Evolutionary conservation across 1,140 invertebrate genomes (phyloP).

Genomic region (Penaeus japonicus): DNA sequence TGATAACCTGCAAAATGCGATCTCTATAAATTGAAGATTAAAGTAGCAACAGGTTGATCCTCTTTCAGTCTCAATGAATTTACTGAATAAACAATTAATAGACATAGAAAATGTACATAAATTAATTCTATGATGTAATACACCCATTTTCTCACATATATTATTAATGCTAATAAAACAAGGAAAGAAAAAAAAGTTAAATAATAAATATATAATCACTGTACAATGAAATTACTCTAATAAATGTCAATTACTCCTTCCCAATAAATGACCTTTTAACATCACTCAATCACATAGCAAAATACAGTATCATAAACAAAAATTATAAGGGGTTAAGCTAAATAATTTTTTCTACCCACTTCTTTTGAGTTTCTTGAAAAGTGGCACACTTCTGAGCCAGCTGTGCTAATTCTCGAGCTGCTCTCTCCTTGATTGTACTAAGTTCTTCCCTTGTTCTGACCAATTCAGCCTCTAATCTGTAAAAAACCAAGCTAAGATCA

Average conservation of each 20-base stretch:
- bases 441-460: constrained; percentile 23
- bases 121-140: background rate
- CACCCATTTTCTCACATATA: background rate
- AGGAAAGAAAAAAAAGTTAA: too few relatives aligned
- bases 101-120: too few relatives aligned
- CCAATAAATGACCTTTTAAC: too few relatives aligned
- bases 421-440: constrained; percentile 45
- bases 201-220: too few relatives aligned
- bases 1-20: constrained; percentile 7
- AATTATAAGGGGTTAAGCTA: too few relatives aligned
- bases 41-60: background rate
- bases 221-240: too few relatives aligned
- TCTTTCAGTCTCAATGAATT: too few relatives aligned
- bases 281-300: too few relatives aligned
- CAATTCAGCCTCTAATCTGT: constrained; percentile 44
- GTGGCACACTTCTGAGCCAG: constrained; percentile 49
- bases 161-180: too few relatives aligned
- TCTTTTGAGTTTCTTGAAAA: constrained; percentile 53
- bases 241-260: too few relatives aligned
- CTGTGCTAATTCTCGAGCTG: constrained; percentile 48
- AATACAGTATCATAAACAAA: too few relatives aligned
- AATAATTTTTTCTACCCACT: background rate
- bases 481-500: background rate
- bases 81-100: too few relatives aligned
- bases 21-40: background rate